Conservation (phyloP, 2,888 invertebrate genomes). For the Meliscaeva auricollis region DNA sequence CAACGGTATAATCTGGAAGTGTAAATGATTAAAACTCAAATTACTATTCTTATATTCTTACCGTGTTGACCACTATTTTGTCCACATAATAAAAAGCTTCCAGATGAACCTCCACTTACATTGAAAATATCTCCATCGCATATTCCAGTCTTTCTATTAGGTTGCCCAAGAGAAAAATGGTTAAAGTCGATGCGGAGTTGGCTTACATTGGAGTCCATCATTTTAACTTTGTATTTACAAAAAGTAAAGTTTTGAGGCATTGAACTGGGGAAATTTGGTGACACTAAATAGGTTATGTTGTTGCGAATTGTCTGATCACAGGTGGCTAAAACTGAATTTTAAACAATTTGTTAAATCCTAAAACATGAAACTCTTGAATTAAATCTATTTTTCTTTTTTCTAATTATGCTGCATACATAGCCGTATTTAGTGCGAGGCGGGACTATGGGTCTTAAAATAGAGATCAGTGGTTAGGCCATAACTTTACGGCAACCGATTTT, state of each 20-base stretch:
- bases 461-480: too few species aligned
- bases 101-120: constrained; percentile 86
- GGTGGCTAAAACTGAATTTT: constrained; percentile 88
- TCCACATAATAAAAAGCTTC: constrained; percentile 89
- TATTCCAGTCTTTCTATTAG: constrained; percentile 90
- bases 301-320: constrained; percentile 90
- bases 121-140: constrained; percentile 91
- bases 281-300: constrained; percentile 93
- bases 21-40: background rate
- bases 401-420: too few species aligned
- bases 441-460: too few species aligned
- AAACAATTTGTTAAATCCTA: background rate
- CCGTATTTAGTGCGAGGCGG: too few species aligned
- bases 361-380: too few species aligned
- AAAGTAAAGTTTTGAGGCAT: constrained; percentile 87
- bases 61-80: constrained; percentile 94
- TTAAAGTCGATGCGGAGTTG: constrained; percentile 93
- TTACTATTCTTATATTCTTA: constrained; percentile 83
- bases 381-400: too few species aligned
- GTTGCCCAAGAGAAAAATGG: constrained; percentile 93
- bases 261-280: constrained; percentile 92
- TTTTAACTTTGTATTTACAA: constrained; percentile 90
- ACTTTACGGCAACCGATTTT: too few species aligned
- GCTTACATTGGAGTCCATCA: constrained; percentile 91
- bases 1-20: too few species aligned